Evolutionary conservation across 2,888 invertebrate genomes (phyloP).

Genomic region (Nezara viridula): DNA sequence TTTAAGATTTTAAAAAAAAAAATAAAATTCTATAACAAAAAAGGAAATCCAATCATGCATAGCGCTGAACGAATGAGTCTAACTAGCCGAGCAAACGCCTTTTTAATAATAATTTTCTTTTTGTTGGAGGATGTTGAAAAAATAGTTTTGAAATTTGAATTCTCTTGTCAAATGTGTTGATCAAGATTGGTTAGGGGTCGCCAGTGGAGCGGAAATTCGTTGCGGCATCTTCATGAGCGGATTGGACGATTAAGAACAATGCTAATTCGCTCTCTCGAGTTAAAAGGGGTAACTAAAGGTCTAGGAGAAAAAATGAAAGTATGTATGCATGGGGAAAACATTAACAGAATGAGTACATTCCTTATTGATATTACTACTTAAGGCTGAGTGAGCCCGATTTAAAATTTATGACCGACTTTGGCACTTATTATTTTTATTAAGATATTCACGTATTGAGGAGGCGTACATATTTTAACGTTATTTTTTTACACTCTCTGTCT

Average conservation of each 20-base stretch:
- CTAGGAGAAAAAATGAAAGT: background rate
- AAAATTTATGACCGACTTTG: no score
- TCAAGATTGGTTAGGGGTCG: slow-evolving; percentile 20
- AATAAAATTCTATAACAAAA: background rate
- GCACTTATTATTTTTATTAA: no score
- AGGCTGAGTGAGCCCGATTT: no score
- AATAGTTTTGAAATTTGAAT: slow-evolving; percentile 21
- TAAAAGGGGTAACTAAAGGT: background rate
- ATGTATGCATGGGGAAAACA: background rate
- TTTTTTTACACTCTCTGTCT: no score
- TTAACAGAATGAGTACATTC: no score
- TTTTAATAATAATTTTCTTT: slow-evolving; percentile 6
- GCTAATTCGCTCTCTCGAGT: background rate
- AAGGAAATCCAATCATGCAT: background rate
- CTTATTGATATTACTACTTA: no score
- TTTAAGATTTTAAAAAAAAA: no score
- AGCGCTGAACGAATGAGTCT: background rate
- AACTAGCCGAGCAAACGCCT: background rate
- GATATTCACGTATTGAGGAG: background rate
- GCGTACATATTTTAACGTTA: no score
- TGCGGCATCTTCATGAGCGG: slow-evolving; percentile 17
- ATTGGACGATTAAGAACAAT: background rate
- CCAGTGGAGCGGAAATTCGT: background rate
- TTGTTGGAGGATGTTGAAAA: slow-evolving; percentile 3
- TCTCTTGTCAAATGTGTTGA: slow-evolving; percentile 34